Evolutionary conservation across 2,888 invertebrate genomes (phyloP).

Genomic region (Tanypteryx hageni): DNA sequence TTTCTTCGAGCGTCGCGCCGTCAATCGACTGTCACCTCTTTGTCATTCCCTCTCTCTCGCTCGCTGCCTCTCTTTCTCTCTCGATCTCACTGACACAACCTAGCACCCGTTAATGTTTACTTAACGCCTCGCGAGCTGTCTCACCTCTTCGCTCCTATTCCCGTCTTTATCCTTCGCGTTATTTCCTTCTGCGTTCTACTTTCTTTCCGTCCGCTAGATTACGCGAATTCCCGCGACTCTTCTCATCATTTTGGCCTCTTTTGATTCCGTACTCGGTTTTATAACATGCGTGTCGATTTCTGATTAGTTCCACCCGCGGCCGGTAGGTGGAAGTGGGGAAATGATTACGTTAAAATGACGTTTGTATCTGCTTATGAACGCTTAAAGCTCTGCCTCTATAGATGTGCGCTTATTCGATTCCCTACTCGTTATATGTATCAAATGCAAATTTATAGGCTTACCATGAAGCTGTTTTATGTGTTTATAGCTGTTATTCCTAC

Average conservation of each 20-base stretch:
- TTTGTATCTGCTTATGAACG: not conserved
- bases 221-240: not conserved
- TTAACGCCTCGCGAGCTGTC: not conserved
- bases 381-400: too few relatives aligned
- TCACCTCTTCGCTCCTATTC: not conserved
- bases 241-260: not conserved
- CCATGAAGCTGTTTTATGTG: too few relatives aligned
- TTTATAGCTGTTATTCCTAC: too few relatives aligned
- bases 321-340: not conserved
- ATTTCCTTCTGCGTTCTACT: not conserved
- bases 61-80: too few relatives aligned
- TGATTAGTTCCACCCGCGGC: not conserved
- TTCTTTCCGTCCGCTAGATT: not conserved
- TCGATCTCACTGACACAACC: slow-evolving; percentile 40
- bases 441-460: too few relatives aligned
- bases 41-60: not conserved
- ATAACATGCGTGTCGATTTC: not conserved
- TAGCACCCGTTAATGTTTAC: not conserved
- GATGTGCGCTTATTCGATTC: too few relatives aligned
- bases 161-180: not conserved
- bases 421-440: too few relatives aligned
- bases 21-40: slow-evolving; percentile 27
- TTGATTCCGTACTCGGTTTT: not conserved
- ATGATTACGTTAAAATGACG: not conserved
- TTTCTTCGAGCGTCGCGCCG: not conserved